phyloP scores from a whole-genome alignment of 2,888 invertebrate genomes.

The Chalcosyrphus nemorum region DNA sequence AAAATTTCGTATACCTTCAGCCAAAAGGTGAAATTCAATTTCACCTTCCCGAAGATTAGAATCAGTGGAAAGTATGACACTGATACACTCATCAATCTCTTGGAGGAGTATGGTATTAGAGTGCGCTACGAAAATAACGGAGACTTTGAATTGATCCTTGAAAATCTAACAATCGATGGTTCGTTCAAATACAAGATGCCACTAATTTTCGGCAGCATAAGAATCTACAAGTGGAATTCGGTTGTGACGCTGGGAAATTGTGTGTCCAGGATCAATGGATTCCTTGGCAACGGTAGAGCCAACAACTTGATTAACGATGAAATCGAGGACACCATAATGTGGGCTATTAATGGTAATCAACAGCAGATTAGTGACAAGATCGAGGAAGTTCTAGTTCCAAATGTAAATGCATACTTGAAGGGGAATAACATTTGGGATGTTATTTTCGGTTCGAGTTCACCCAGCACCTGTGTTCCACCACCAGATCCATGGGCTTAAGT shows the following conservation, averaged over 20 bases:
- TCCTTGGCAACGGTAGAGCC: conserved; percentile 77
- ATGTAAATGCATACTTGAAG: conserved; percentile 75
- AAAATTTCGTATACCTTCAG: conserved; percentile 77
- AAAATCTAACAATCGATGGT: conserved; percentile 77
- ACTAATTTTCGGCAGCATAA: conserved; percentile 77
- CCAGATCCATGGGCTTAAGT: conserved; percentile 77
- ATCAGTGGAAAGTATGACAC: conserved; percentile 75
- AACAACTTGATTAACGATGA: conserved; percentile 77
- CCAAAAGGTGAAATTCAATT: conserved; percentile 77
- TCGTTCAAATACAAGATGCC: conserved; percentile 80
- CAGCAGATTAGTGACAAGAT: conserved; percentile 76
- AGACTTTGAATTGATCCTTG: conserved; percentile 76
- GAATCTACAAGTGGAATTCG: conserved; percentile 78
- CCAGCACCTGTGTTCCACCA: conserved; percentile 75
- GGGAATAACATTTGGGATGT: conserved; percentile 79
- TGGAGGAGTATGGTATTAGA: conserved; percentile 75
- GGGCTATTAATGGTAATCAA: conserved; percentile 76
- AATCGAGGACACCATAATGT: conserved; percentile 76
- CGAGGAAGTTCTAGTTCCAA: conserved; percentile 76
- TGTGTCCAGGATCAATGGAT: conserved; percentile 77
- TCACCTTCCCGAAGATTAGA: conserved; percentile 75
- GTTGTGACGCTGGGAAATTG: conserved; percentile 76
- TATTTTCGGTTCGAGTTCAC: conserved; percentile 59
- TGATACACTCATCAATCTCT: conserved; percentile 75
- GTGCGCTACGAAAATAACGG: conserved; percentile 78